Percentiles rank a stretch among this genome's conserved stretches.
phyloP scores from a whole-genome alignment of 2,888 invertebrate species.

The Tipula vernalis region DNA sequence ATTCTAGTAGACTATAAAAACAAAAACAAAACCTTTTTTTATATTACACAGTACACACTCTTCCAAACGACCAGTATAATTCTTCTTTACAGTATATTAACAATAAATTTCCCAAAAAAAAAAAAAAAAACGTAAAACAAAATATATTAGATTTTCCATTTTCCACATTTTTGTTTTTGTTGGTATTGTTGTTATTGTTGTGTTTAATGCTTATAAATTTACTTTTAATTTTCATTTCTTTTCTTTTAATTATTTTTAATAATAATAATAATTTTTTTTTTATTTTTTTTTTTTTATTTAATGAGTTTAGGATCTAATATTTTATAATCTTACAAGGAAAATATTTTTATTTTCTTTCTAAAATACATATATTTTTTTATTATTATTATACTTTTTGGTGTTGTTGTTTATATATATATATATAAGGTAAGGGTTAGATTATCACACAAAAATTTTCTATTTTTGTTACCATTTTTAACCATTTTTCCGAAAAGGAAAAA shows the following conservation, averaged over 20 bases:
- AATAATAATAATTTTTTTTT: neutral
- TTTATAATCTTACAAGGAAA: constrained; percentile 4
- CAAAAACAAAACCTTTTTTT: neutral
- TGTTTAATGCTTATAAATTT: constrained; percentile 4
- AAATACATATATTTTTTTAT: neutral
- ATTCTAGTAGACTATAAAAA: neutral
- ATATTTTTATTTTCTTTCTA: neutral
- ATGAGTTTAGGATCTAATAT: constrained; percentile 4
- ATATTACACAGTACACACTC: neutral
- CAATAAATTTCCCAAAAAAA: neutral
- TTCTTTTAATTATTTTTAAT: constrained; percentile 4
- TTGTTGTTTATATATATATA: neutral
- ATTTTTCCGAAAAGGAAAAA: neutral
- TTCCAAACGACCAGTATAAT: neutral
- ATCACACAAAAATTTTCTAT: neutral
- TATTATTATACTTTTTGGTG: neutral
- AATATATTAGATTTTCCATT: neutral
- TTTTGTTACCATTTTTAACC: neutral
- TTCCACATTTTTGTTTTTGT: neutral
- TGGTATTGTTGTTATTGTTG: neutral
- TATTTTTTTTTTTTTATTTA: neutral
- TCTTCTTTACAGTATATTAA: neutral
- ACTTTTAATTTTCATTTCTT: neutral
- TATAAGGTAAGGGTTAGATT: neutral
- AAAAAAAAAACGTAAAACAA: neutral